Evolutionary conservation across 2,113 vertebrate genomes (phyloP), one percentile per base, ranked within the genome.

Genomic region (Pelecanus crispus): DNA sequence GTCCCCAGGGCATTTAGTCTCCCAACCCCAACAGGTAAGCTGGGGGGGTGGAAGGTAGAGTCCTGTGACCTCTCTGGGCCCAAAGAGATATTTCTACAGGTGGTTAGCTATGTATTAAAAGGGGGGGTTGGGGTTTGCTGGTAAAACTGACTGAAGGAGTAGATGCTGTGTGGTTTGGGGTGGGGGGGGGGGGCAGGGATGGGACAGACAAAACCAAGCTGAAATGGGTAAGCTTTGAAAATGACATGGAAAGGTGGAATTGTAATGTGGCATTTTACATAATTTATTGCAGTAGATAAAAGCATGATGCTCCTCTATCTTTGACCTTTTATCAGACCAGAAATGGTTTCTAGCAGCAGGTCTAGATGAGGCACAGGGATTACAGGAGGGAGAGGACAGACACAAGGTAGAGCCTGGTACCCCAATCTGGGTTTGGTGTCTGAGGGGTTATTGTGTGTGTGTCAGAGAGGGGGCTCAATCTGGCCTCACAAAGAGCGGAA

Each of bases 391-490:
- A 44, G 36, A 17, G n/a, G 61, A 5, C 2, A 25, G 34, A 3
- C 5, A 1, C 1, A 3, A 44, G 28, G 21, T 0, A 28, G 26
- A 73, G 29, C 32, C 42, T 6, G 4, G 2, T 15, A 3, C 32
- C n/a, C 14, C 7, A 1, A 2, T 52, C 65, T 40, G 59, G 38
- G 31, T 56, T 58, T 68, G 75, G 6, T 70, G 55, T 7, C 44
- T 5, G 28, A 31, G 81, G 16, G 17, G 8, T 38, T 14, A 0
- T 4, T 61, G 2, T 6, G 21, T 16, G 42, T 1, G 9, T 4
- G 10, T 13, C 24, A 3, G 31, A 28, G 59, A 34, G 10, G 13
- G 34, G 16, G 5, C 7, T 10, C 4, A 8, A 10, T 16, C 73
- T 47, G 78, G 25, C 29, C n/a, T 78, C 5, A 1, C 0, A 0